Base-by-base conservation (phyloP, 92 coral and sea anemone species). In the Porites lobata region DNA sequence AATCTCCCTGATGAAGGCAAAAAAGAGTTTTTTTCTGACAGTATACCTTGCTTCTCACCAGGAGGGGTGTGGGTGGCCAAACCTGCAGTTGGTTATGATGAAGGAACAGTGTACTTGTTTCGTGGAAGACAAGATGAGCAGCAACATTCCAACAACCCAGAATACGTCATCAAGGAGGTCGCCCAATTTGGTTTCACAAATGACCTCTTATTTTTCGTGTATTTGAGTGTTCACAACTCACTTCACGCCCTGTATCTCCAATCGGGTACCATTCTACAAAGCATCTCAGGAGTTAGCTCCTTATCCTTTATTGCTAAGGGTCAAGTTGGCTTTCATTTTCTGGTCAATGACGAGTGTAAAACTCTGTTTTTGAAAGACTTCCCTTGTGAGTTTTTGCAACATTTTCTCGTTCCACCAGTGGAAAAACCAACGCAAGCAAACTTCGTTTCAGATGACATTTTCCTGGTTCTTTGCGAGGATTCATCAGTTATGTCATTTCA, bases 151-250 rank as follows among this genome's bases (percentile, higher is more conserved):
- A 59, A 8, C 57, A 56, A 56, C 11, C 2, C 68, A 20, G 67
- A 21, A 14, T 68, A 58, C 29, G 81, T 21, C 7, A 76, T 76
- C 51, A 57, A 76, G 51, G 53, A 59, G 20, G 69, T 76, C 51
- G 54, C 57, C 3, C 21, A 29, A 7, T 76, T 76, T 76, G 81
- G 66, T 15, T 76, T 76, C 53, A 29, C 81, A 2, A 32, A 59
- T 7, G 81, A 76, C 50, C 3, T 22, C 11, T 17, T 0, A 7
- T 11, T 57, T 29, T 76, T 76, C 1, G 6, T 76, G 15, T 76
- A 76, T 76, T 29, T 58, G 22, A 56, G 67, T 26, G 22, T 4
- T 8, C 52, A 57, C 32, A 76, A 32, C 12, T 76, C 22, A 21
- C 26, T 26, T 1, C 53, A 14, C 68, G 26, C 81, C 9, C 81